Base-by-base conservation (phyloP, 2,113 vertebrate genomes). In the Tichodroma muraria region DNA sequence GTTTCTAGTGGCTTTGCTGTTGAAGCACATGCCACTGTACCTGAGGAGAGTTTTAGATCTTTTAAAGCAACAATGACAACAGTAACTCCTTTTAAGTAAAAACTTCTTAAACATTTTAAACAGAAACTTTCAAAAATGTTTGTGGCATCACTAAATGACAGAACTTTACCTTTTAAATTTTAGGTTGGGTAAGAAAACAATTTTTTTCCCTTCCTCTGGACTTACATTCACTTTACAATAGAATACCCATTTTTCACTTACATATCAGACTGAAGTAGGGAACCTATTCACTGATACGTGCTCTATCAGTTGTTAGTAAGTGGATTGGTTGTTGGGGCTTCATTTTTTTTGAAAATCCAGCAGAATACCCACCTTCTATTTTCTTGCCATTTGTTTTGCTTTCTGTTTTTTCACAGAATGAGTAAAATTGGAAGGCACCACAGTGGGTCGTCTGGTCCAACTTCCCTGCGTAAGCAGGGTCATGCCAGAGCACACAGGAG, bases 41-140 rank as follows among this genome's bases (percentile, higher is more conserved):
- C 82, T 77, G 78, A 84, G 77, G 76, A 84, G 77, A 96, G 90
- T n/a, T 80, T 96, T 47, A 91, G 82, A 83, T 77, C 61, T 96
- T 97, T 92, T 22, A 73, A 79, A 94, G 50, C 28, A 71, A 16
- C 16, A 81, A 8, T 13, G 49, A 20, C 50, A 54, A n/a, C 18
- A 93, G 88, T 23, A 79, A 33, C 27, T 33, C 60, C 49, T 89
- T 94, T 93, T 31, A 88, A 96, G 66, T 17, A 69, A 91, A 77
- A 97, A 95, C 73, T 6, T 89, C 91, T 96, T 93, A 80, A 97
- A 60, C 13, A 50, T 92, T 93, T 94, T 73, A 92, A 90, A 82
- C 25, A 76, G 69, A 95, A 95, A 93, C n/a, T 65, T 85, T 73
- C 8, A 40, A 45, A 71, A 56, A 72, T 9, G 10, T 35, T 45